These are phyloP conservation scores for Tinea pellionella DNA, from an alignment of 2,888 invertebrate species.

Conservation along the genomic window DNA sequence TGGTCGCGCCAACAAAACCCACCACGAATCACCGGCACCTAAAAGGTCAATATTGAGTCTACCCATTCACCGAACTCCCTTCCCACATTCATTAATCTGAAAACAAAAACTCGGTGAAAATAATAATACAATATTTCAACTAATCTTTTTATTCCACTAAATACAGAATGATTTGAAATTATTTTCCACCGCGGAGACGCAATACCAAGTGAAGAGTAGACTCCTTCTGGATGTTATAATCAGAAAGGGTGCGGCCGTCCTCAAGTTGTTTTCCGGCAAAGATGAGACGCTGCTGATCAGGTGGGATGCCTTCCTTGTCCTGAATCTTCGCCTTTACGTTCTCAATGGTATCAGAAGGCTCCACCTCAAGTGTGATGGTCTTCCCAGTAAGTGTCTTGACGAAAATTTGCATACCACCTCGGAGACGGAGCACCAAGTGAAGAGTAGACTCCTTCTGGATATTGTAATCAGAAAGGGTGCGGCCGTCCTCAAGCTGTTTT, in stretches of 20 bases:
- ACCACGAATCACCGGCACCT: too few species aligned
- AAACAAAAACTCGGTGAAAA: too few species aligned
- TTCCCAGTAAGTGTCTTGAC: conserved; percentile 44
- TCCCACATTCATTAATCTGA: too few species aligned
- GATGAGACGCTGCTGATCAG: conserved; percentile 43
- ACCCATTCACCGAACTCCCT: too few species aligned
- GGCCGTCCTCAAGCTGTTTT: conserved; percentile 48
- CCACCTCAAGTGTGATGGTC: conserved; percentile 41
- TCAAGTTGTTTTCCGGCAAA: conserved; percentile 45
- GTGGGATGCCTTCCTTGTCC: conserved; percentile 47
- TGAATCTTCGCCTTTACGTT: conserved; percentile 48
- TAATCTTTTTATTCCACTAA: neutral
- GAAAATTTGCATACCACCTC: conserved; percentile 48
- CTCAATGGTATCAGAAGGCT: conserved; percentile 42
- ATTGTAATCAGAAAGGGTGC: conserved; percentile 48
- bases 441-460: conserved; percentile 52
- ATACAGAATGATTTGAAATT: conserved; percentile 11
- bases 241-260: conserved; percentile 42
- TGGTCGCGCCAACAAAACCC: too few species aligned
- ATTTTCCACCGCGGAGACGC: conserved; percentile 13
- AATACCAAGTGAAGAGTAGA: conserved; percentile 34
- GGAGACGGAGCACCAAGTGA: conserved; percentile 42
- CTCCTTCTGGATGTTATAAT: conserved; percentile 46
- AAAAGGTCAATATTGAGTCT: too few species aligned
- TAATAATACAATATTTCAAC: too few species aligned